These are phyloP conservation scores for Ashinkailepas kermadecensis DNA, from an alignment of 2,888 invertebrate genomes.

Conservation along the genomic window DNA sequence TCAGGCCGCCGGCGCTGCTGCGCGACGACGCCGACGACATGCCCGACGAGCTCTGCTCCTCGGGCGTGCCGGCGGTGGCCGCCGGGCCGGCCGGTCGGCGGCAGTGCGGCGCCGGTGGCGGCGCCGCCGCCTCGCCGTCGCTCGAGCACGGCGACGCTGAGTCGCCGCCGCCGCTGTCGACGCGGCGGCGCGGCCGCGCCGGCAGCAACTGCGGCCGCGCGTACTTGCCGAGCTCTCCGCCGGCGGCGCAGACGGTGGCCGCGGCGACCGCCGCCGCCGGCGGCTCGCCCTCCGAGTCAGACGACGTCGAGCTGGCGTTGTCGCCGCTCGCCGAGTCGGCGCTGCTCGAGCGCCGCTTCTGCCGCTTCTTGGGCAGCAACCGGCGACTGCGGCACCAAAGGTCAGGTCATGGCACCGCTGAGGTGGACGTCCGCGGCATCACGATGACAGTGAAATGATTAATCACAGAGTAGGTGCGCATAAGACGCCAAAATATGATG, in stretches of 20 bases:
- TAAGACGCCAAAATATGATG: too few relatives aligned
- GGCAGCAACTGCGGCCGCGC: background rate
- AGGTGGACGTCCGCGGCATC: too few relatives aligned
- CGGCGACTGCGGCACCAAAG: background rate
- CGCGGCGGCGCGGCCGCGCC: background rate
- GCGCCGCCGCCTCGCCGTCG: background rate
- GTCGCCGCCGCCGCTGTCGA: background rate
- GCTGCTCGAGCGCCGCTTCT: background rate
- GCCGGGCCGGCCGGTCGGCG: background rate
- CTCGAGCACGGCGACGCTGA: background rate
- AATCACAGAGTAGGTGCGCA: too few relatives aligned
- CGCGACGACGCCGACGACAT: constrained; percentile 33
- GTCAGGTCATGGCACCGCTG: too few relatives aligned
- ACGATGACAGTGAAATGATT: too few relatives aligned
- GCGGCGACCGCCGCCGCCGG: background rate
- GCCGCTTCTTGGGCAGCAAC: background rate
- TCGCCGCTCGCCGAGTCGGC: background rate
- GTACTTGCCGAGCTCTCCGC: background rate
- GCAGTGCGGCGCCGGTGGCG: background rate
- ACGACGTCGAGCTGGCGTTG: background rate
- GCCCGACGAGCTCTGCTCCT: constrained; percentile 34
- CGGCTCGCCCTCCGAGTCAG: background rate
- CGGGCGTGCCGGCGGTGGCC: constrained; percentile 29
- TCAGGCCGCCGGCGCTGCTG: constrained; percentile 34
- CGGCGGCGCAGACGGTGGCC: background rate